Percentiles rank a stretch among this genome's conserved stretches.
Evolutionary conservation across 2,797 vertebrate species (phyloP).

Genomic region (Gymnoscopelus braueri): DNA sequence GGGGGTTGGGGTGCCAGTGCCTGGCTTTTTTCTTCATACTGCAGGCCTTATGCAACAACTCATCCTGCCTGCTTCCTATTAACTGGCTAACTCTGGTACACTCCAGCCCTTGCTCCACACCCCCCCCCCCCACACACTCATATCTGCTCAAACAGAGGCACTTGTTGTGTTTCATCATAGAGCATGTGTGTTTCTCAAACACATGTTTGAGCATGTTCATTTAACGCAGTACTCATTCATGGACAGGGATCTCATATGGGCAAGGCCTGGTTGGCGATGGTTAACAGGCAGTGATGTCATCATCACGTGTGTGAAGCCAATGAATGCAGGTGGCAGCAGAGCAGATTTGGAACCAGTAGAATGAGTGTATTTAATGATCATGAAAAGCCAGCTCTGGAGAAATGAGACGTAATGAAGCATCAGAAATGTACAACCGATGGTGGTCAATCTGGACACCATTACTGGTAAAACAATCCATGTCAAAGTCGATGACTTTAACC

Average conservation of each 20-base stretch:
- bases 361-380: background rate
- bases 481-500: too few species aligned
- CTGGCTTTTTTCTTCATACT: slow-evolving; percentile 24
- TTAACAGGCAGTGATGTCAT: slow-evolving; percentile 45
- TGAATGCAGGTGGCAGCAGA: slow-evolving; percentile 12
- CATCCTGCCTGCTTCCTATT: slow-evolving; percentile 66
- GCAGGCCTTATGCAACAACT: slow-evolving; percentile 62
- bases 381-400: background rate
- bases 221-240: slow-evolving; percentile 27
- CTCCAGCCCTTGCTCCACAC: slow-evolving; percentile 31
- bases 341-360: slow-evolving; percentile 11
- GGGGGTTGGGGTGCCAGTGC: slow-evolving; percentile 42
- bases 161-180: slow-evolving; percentile 57
- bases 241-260: slow-evolving; percentile 10
- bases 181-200: slow-evolving; percentile 21
- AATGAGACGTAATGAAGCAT: too few species aligned
- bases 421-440: too few species aligned
- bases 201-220: slow-evolving; percentile 27
- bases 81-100: slow-evolving; percentile 34
- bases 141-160: slow-evolving; percentile 67
- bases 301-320: slow-evolving; percentile 9
- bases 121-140: slow-evolving; percentile 62
- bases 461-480: too few species aligned
- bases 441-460: too few species aligned
- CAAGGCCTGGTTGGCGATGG: background rate